Evolutionary conservation across 2,797 vertebrate species (phyloP), one percentile per base, ranked within the genome.

Genomic region (Loris lydekkerianus): DNA sequence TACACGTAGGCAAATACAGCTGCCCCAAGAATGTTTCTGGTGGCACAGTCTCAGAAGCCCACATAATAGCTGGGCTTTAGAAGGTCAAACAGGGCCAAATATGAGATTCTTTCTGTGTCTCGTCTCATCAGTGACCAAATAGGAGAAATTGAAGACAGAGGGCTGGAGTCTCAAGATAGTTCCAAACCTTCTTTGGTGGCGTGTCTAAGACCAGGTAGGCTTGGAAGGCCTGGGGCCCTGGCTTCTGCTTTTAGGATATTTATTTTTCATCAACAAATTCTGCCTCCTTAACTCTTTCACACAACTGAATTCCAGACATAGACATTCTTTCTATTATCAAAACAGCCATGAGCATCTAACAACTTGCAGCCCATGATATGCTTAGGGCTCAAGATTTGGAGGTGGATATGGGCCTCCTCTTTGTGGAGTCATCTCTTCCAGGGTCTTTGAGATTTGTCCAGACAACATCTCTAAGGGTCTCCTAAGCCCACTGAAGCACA

Each of bases 261-360:
- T 89, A 34, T 92, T 83, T 92, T 86, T 86, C 46, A 58, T 73
- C 89, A 95, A 87, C 7, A 93, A 83, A 72, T 88, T 91, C 89
- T 87, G 61, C 46, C 34, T 86, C 29, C 75, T 97, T 96, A 97
- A 97, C 96, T 95, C 61, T 75, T 95, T 89, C 69, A 85, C 63
- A 96, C 96, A 96, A 89, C 95, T 49, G 81, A 63, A 46, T 70
- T 77, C 40, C 84, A 87, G 67, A 56, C 76, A 58, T 3, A 49
- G 13, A 56, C 1, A 4, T 65, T 75, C 89, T 95, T 27, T 91
- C 61, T 85, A 61, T 76, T 91, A 94, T 85, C 75, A 83, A 85
- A 95, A 72, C 23, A 93, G 61, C 23, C 81, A 58, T 11, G 34
- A 92, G 63, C 60, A 58, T 61, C n/a, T 8, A n/a, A 49, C 73